phyloP scores from a whole-genome alignment of 1,140 invertebrate species.

The Zaprionus ghesquierei region DNA sequence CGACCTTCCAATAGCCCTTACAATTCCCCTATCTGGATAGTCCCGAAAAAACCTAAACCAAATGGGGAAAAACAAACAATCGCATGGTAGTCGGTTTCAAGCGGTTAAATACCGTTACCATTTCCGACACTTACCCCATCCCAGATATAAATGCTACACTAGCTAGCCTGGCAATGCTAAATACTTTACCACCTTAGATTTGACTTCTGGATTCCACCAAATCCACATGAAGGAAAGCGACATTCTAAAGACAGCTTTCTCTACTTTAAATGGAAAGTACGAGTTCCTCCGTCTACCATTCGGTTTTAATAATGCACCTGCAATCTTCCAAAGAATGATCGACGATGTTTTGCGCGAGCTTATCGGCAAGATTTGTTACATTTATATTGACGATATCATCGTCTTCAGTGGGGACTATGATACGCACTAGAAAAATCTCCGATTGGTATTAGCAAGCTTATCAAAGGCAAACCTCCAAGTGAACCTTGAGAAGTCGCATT shows the following conservation, averaged over 20 bases:
- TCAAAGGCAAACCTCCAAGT: too few species aligned
- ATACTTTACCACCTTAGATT: neutral
- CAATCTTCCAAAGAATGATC: constrained; percentile 48
- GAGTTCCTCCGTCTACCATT: constrained; percentile 7
- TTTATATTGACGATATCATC: constrained; percentile 4
- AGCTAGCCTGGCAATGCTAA: constrained; percentile 34
- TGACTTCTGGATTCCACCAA: neutral
- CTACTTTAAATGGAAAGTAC: constrained; percentile 5
- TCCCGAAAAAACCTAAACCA: constrained; percentile 50
- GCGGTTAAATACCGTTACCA: constrained; percentile 78
- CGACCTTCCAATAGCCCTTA: constrained; percentile 1
- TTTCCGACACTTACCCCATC: constrained; percentile 83
- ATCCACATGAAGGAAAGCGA: constrained; percentile 74
- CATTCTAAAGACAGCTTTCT: constrained; percentile 77
- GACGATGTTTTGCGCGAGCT: neutral
- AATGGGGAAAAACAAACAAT: constrained; percentile 48
- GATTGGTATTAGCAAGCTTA: too few species aligned
- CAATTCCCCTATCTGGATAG: constrained; percentile 9
- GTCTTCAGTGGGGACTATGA: neutral
- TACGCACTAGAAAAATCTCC: too few species aligned
- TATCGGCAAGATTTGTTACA: neutral
- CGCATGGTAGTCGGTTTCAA: constrained; percentile 79
- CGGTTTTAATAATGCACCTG: constrained; percentile 3
- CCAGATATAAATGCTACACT: constrained; percentile 83
- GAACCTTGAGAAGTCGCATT: too few species aligned